Conservation (phyloP, 1,140 invertebrate species). For the Camponotus floridanus region DNA sequence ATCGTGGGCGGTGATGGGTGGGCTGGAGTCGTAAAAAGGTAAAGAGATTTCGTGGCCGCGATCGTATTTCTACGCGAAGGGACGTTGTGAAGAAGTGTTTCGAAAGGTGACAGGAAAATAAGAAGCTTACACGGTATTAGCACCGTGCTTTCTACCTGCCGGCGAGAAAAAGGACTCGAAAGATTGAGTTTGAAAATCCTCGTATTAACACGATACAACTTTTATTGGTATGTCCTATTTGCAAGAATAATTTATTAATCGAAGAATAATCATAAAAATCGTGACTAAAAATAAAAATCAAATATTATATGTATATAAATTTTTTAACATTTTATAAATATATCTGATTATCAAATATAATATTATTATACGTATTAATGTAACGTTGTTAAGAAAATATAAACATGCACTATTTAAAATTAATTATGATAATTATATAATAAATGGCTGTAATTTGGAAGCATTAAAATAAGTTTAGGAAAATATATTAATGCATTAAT, state of each 20-base stretch:
- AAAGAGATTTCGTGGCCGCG: slow-evolving; percentile 63
- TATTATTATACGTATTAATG: neutral
- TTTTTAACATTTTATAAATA: neutral
- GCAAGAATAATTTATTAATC: slow-evolving; percentile 6
- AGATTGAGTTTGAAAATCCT: slow-evolving; percentile 49
- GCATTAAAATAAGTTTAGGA: slow-evolving; percentile 19
- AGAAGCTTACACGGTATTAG: slow-evolving; percentile 71
- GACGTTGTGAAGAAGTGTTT: slow-evolving; percentile 47
- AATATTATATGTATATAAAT: neutral
- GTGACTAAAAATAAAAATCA: neutral
- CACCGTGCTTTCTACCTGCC: slow-evolving; percentile 55
- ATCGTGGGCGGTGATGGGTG: neutral
- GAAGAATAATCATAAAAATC: neutral
- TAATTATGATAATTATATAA: neutral
- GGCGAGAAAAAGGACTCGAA: slow-evolving; percentile 41
- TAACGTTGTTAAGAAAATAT: neutral
- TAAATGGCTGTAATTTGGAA: neutral
- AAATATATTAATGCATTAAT: slow-evolving; percentile 53
- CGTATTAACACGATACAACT: slow-evolving; percentile 42
- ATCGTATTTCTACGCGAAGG: slow-evolving; percentile 52
- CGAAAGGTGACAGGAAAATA: slow-evolving; percentile 65
- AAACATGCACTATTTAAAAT: neutral
- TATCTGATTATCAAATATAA: neutral
- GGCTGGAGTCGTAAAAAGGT: slow-evolving; percentile 68
- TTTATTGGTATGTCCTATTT: slow-evolving; percentile 14